These are phyloP conservation scores for Sebastes elongatus DNA, from an alignment of 2,797 vertebrate genomes.

Conservation along the genomic window DNA sequence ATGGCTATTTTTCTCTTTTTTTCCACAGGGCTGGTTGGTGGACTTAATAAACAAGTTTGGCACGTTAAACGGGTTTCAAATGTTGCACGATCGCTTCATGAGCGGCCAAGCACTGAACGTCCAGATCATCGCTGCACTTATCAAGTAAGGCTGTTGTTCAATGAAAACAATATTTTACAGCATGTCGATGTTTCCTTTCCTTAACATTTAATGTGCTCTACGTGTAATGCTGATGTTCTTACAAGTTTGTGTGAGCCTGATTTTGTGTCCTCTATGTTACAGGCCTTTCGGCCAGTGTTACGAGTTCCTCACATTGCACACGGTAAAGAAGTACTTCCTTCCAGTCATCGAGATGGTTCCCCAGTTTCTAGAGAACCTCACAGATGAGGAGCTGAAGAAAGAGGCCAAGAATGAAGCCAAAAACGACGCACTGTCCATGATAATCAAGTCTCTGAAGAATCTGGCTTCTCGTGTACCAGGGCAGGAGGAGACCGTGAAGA, in stretches of 20 bases:
- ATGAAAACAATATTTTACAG: neutral
- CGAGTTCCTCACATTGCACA: constrained; percentile 98
- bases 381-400: constrained; percentile 99
- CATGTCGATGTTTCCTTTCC: neutral
- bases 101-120: constrained; percentile 98
- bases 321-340: constrained; percentile 99
- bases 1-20: neutral
- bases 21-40: constrained; percentile 96
- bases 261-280: constrained; percentile 51
- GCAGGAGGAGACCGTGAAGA: constrained; percentile 99
- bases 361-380: constrained; percentile 99
- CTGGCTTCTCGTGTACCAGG: constrained; percentile 98
- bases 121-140: constrained; percentile 99
- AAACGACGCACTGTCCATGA: constrained; percentile 99
- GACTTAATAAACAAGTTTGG: constrained; percentile 99
- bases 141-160: constrained; percentile 89
- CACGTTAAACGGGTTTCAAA: constrained; percentile 99
- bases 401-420: constrained; percentile 99
- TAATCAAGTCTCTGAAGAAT: constrained; percentile 99
- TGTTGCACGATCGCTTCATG: constrained; percentile 99
- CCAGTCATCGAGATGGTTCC: constrained; percentile 99
- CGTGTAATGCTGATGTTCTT: neutral
- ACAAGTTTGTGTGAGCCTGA: neutral
- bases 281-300: constrained; percentile 99
- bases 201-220: neutral